Conservation (phyloP, 2,888 invertebrate genomes). For the Callinectes sapidus region DNA sequence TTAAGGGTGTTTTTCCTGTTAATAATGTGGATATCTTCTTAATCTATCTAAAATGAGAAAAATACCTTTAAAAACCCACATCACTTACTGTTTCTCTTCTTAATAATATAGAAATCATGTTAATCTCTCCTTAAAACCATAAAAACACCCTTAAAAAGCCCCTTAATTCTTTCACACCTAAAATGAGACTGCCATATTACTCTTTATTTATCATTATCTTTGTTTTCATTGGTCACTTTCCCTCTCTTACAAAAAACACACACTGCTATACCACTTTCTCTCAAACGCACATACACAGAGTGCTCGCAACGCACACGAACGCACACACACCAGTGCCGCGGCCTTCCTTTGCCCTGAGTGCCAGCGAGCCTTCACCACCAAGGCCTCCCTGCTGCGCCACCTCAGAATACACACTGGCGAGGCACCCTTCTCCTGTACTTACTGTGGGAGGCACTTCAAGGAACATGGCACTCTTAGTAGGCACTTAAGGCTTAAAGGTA, state of each 20-base stretch:
- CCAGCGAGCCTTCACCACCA: conserved; percentile 48
- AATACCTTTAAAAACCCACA: no score
- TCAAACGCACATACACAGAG: conserved; percentile 2
- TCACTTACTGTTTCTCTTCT: no score
- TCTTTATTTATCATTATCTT: no score
- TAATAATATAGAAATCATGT: background rate
- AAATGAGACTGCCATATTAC: no score
- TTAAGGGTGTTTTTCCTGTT: no score
- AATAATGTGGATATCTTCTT: no score
- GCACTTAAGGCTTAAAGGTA: conserved; percentile 47
- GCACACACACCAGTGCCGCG: conserved; percentile 36
- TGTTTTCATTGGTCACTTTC: no score
- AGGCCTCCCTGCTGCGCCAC: conserved; percentile 52
- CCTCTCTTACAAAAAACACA: no score
- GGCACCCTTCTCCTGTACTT: conserved; percentile 46
- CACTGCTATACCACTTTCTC: no score
- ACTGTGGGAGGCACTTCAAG: conserved; percentile 45
- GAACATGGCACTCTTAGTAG: conserved; percentile 57
- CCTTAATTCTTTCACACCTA: no score
- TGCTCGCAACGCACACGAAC: conserved; percentile 55
- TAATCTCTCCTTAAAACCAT: background rate
- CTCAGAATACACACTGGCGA: conserved; percentile 54
- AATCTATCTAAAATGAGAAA: no score
- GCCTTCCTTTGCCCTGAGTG: conserved; percentile 47
- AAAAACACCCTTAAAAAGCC: no score